Conservation (phyloP, 2,888 invertebrate species). For the Sphinx pinastri region DNA sequence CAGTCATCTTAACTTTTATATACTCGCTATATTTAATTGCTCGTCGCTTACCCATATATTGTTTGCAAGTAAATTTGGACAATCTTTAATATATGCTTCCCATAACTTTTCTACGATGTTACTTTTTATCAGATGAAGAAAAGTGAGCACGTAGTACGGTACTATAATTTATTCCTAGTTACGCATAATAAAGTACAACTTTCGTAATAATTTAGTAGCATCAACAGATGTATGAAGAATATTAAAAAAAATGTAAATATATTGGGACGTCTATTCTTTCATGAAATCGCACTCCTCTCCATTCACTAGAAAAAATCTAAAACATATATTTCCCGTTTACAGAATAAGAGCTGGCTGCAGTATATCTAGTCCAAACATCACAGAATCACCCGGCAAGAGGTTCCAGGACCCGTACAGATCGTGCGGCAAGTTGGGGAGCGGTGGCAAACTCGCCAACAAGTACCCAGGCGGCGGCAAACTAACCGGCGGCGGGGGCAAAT, state of each 20-base stretch:
- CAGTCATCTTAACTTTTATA: background rate
- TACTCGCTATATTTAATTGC: background rate
- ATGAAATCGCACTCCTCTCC: background rate
- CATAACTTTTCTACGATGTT: no score
- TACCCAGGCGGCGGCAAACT: slow-evolving; percentile 74
- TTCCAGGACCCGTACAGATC: slow-evolving; percentile 77
- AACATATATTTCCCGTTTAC: slow-evolving; percentile 40
- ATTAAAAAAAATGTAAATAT: no score
- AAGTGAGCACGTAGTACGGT: no score
- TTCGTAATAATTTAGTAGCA: background rate
- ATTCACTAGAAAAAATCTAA: background rate
- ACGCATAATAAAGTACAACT: no score
- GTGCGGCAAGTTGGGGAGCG: slow-evolving; percentile 71
- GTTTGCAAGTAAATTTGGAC: background rate
- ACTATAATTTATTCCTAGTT: no score
- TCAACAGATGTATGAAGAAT: no score
- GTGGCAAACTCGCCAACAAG: slow-evolving; percentile 72
- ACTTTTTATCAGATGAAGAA: no score
- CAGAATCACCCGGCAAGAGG: slow-evolving; percentile 67
- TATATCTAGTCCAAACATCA: slow-evolving; percentile 74
- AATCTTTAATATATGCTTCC: background rate
- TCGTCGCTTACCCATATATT: slow-evolving; percentile 5
- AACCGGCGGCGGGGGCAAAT: slow-evolving; percentile 67
- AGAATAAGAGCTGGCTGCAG: slow-evolving; percentile 77
- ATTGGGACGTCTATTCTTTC: background rate